Percentiles rank a stretch among this genome's conserved stretches.
phyloP scores from a whole-genome alignment of 2,797 vertebrate species.

The Cyprinella venusta region DNA sequence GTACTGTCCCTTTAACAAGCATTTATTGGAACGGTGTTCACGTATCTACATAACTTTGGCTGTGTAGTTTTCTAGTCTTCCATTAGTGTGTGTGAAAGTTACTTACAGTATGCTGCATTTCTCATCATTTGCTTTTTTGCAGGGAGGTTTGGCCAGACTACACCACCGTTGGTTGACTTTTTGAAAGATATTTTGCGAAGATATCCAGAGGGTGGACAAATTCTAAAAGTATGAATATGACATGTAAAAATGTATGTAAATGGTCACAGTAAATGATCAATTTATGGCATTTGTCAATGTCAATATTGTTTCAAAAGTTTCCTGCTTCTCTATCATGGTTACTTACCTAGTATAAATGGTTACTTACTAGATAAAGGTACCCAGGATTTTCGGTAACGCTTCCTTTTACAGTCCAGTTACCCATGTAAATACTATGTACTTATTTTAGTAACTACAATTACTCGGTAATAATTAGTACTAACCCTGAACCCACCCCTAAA shows the following conservation, averaged over 20 bases:
- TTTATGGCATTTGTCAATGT: neutral
- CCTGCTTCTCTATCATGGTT: neutral
- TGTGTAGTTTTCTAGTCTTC: neutral
- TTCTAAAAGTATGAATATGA: conserved; percentile 88
- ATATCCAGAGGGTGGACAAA: conserved; percentile 98
- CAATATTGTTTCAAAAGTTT: neutral
- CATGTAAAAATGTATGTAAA: too few species aligned
- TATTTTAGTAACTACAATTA: too few species aligned
- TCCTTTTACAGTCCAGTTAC: too few species aligned
- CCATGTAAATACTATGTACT: too few species aligned
- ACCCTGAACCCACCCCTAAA: too few species aligned
- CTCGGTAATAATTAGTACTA: too few species aligned
- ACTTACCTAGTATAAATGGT: too few species aligned
- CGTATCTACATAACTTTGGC: neutral
- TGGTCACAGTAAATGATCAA: neutral
- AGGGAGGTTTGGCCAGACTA: conserved; percentile 98
- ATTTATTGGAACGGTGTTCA: neutral
- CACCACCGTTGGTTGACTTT: conserved; percentile 97
- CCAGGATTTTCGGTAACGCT: too few species aligned
- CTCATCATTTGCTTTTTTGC: conserved; percentile 54
- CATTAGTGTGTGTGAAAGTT: neutral
- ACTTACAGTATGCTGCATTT: conserved; percentile 4
- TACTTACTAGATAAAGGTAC: neutral
- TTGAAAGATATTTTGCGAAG: conserved; percentile 96
- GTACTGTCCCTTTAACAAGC: neutral